These are phyloP conservation scores for Brachyrhaphis roseni DNA, from an alignment of 2,797 vertebrate species.

Conservation along the genomic window DNA sequence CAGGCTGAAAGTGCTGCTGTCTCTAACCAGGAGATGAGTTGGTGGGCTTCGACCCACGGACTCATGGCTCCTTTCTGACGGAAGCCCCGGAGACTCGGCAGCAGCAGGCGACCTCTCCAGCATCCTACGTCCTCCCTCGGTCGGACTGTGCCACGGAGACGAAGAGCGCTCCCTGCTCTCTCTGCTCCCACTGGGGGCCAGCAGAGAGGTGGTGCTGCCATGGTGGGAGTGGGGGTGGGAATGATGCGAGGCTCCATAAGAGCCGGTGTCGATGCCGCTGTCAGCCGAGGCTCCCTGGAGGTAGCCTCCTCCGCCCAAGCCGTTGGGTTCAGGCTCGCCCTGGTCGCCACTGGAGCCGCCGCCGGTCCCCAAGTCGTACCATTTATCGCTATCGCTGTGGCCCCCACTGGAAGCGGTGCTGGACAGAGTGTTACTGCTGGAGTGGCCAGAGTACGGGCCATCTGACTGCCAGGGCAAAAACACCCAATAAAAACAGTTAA, in stretches of 20 bases:
- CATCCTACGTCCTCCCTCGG: slow-evolving; percentile 86
- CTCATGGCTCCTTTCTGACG: slow-evolving; percentile 76
- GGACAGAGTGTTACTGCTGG: slow-evolving; percentile 98
- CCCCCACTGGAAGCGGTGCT: slow-evolving; percentile 94
- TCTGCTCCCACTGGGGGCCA: slow-evolving; percentile 80
- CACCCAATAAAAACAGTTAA: neutral
- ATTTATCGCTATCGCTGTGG: slow-evolving; percentile 95
- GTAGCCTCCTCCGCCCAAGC: slow-evolving; percentile 89
- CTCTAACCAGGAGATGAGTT: slow-evolving; percentile 89
- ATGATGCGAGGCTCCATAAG: slow-evolving; percentile 84
- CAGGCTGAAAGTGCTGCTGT: slow-evolving; percentile 93
- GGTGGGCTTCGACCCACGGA: slow-evolving; percentile 84
- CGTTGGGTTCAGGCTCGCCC: slow-evolving; percentile 89
- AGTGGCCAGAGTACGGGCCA: slow-evolving; percentile 95
- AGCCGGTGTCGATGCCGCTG: slow-evolving; percentile 93
- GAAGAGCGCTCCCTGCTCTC: slow-evolving; percentile 79
- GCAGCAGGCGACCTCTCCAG: slow-evolving; percentile 84
- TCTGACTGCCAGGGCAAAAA: slow-evolving; percentile 82
- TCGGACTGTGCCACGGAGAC: slow-evolving; percentile 94
- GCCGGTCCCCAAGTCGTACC: slow-evolving; percentile 92
- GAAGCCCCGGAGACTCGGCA: slow-evolving; percentile 85
- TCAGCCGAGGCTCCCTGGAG: slow-evolving; percentile 93
- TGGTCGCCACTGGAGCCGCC: slow-evolving; percentile 83
- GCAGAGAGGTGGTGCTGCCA: slow-evolving; percentile 87
- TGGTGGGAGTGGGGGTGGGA: slow-evolving; percentile 78